A percentile compares a stretch with the other conserved stretches of the same genome.
Conservation (phyloP, 2,113 vertebrate species). For the Phalacrocorax pelagicus region DNA sequence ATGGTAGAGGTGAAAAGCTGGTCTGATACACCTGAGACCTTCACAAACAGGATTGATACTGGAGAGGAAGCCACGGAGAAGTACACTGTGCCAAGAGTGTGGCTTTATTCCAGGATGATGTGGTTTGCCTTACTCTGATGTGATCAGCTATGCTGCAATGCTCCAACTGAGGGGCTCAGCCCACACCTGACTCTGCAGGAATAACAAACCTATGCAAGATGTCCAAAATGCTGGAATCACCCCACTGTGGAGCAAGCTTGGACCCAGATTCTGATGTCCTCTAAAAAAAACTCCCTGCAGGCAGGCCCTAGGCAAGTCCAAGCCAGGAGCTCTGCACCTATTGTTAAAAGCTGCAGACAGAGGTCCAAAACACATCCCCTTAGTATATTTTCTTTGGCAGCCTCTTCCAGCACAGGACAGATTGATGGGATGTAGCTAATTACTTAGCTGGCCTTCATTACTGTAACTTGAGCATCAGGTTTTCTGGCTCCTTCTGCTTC, state of each 20-base stretch:
- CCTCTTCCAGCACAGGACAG: neutral
- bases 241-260: rapidly evolving
- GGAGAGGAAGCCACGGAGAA: neutral
- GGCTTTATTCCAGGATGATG: neutral
- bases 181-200: neutral
- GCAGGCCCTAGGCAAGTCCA: neutral
- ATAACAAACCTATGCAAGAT: neutral
- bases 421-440: neutral
- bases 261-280: neutral
- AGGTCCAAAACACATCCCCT: neutral
- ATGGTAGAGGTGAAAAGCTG: neutral
- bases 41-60: neutral
- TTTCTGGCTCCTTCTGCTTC: neutral
- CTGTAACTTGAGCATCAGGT: neutral
- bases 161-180: neutral
- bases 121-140: neutral
- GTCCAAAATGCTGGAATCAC: neutral
- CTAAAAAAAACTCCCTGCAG: neutral
- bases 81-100: neutral
- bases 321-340: neutral
- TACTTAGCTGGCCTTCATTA: neutral
- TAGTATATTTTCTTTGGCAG: neutral
- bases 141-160: neutral
- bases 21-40: neutral
- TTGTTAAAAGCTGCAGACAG: neutral